phyloP scores from a whole-genome alignment of 2,888 invertebrate species.

The Autographa gamma region DNA sequence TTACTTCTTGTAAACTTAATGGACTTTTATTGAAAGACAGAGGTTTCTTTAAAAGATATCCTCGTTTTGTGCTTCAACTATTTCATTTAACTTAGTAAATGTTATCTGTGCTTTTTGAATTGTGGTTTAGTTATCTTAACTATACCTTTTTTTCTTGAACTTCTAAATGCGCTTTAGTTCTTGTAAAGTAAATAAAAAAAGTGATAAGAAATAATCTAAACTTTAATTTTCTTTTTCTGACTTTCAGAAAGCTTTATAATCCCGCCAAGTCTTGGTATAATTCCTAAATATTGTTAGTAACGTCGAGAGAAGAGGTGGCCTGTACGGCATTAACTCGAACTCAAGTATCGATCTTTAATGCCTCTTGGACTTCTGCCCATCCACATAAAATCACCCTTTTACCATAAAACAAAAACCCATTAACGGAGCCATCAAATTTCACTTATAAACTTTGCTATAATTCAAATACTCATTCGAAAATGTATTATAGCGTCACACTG shows the following conservation, averaged over 20 bases:
- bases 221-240: too few relatives aligned
- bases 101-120: neutral
- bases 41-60: slow-evolving; percentile 6
- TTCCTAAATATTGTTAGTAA: neutral
- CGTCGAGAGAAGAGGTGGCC: slow-evolving; percentile 24
- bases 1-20: neutral
- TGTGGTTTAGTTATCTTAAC: neutral
- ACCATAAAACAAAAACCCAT: slow-evolving; percentile 59
- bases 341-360: slow-evolving; percentile 54
- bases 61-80: neutral
- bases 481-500: slow-evolving; percentile 30
- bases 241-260: neutral
- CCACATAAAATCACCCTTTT: slow-evolving; percentile 55
- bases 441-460: slow-evolving; percentile 59
- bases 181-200: too few relatives aligned
- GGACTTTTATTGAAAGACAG: neutral
- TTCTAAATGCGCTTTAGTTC: too few relatives aligned
- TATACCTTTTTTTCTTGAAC: neutral
- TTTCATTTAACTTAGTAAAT: neutral
- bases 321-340: slow-evolving; percentile 38
- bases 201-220: too few relatives aligned
- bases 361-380: slow-evolving; percentile 54
- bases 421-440: slow-evolving; percentile 59
- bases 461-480: slow-evolving; percentile 55
- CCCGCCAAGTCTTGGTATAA: neutral